Evolutionary conservation across 2,797 vertebrate genomes (phyloP), one percentile per base, ranked within the genome.

Genomic region (Oreochromis mossambicus): DNA sequence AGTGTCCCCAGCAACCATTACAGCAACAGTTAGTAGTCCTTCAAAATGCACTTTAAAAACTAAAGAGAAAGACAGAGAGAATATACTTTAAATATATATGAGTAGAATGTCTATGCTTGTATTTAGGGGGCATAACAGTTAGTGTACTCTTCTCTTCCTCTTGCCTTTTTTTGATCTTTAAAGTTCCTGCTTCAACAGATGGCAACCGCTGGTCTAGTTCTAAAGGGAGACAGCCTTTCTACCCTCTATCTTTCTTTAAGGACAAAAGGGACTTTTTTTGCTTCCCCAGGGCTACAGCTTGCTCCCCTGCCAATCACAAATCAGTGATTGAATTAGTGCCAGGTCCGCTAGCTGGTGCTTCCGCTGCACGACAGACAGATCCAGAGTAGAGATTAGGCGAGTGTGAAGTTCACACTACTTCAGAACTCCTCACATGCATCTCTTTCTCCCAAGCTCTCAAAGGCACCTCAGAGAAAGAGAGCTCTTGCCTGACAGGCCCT

Each of bases 301-400:
- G 14, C 85, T 93, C 89, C 89, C 90, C 87, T 94, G 94, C 92
- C 94, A 95, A 92, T 95, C 93, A 94, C 80, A 87, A 89, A 87
- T 80, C 87, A 54, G 89, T 83, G 93, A 95, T 95, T 95, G 94
- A 95, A 95, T 95, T 94, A 94, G 93, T 93, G 94, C 94, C 92
- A 94, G 88, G 92, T 91, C 91, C 43, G 81, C 90, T 83, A 32
- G 91, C 90, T 79, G 80, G 51, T 73, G 83, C 92, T 94, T 94
- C 93, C 84, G 89, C 88, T 91, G 80, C 90, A 87, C 90, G 81
- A 90, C 91, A 89, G 92, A 92, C 89, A 86, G 93, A 96, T 96
- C 86, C 83, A 85, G 83, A 90, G 88, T 83, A 77, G 91, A 94
- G 95, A 96, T 95, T 94, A 95, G 91, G 85, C 52, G 81, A 91